These are phyloP conservation scores for Chouioia cunea DNA, from an alignment of 2,888 invertebrate genomes.

Conservation along the genomic window DNA sequence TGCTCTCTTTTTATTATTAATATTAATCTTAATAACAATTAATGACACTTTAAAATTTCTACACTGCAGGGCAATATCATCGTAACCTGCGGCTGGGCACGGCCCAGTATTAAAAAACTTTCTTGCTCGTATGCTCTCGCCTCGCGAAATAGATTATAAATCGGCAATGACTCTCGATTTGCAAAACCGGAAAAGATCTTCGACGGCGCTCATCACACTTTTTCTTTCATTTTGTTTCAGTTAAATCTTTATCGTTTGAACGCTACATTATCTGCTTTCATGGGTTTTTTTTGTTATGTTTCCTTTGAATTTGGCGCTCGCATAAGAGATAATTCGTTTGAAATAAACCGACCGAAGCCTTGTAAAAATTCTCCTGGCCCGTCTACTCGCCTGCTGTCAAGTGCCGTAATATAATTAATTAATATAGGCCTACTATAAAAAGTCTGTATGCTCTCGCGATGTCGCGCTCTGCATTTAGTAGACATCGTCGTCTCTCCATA, in stretches of 20 bases:
- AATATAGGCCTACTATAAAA: constrained; percentile 60
- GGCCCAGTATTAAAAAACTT: constrained; percentile 58
- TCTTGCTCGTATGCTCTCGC: constrained; percentile 49
- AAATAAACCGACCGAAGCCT: constrained; percentile 55
- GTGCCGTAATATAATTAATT: constrained; percentile 55
- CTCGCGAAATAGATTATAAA: constrained; percentile 50
- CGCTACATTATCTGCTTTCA: constrained; percentile 32
- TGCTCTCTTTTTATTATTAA: constrained; percentile 52
- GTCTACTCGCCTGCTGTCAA: constrained; percentile 52
- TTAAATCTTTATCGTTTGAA: constrained; percentile 37
- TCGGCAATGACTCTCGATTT: constrained; percentile 47
- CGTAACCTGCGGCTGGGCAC: constrained; percentile 59
- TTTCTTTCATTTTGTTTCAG: constrained; percentile 43
- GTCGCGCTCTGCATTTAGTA: constrained; percentile 53
- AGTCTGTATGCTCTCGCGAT: constrained; percentile 60
- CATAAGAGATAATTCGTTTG: constrained; percentile 47
- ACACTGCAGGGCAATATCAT: constrained; percentile 61
- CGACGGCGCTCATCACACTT: constrained; percentile 49
- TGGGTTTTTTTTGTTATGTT: constrained; percentile 30
- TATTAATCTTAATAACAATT: constrained; percentile 65
- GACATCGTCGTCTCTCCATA: constrained; percentile 57
- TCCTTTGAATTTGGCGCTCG: constrained; percentile 37
- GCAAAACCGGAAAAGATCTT: constrained; percentile 49
- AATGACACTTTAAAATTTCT: constrained; percentile 66
- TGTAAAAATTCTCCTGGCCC: constrained; percentile 48